phyloP scores from a whole-genome alignment of 2,113 vertebrate species.

The Solenodon paradoxus region DNA sequence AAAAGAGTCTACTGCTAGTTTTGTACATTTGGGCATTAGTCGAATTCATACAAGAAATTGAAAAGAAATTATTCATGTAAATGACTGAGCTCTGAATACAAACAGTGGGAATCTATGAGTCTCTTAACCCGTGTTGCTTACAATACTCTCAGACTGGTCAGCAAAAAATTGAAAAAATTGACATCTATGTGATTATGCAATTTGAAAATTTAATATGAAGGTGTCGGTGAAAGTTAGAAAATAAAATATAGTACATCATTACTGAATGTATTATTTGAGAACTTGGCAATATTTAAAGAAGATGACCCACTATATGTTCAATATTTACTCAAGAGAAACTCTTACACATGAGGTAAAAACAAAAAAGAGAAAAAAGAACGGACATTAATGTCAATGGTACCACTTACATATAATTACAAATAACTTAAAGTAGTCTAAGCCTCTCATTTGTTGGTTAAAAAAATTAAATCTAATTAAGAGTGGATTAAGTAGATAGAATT shows the following conservation, averaged over 20 bases:
- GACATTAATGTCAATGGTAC: neutral
- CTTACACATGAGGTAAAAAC: too few relatives aligned
- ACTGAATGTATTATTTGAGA: neutral
- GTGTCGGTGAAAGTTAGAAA: neutral
- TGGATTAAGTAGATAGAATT: neutral
- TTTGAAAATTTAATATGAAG: neutral
- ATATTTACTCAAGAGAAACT: neutral
- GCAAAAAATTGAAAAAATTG: too few relatives aligned
- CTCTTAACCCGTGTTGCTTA: neutral
- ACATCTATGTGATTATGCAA: neutral
- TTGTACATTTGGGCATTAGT: neutral
- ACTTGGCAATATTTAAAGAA: neutral
- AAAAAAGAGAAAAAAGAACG: neutral
- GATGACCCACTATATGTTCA: neutral
- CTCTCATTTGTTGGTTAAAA: neutral
- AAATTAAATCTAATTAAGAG: neutral
- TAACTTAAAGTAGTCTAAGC: neutral
- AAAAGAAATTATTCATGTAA: neutral
- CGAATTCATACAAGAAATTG: neutral
- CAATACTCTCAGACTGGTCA: neutral
- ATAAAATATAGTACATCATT: neutral
- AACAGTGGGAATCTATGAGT: neutral
- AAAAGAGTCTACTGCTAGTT: neutral
- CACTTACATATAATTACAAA: neutral
- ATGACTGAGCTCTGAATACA: neutral